Evolutionary conservation across 1,140 invertebrate species (phyloP).

Genomic region (Brachionus sp.): DNA sequence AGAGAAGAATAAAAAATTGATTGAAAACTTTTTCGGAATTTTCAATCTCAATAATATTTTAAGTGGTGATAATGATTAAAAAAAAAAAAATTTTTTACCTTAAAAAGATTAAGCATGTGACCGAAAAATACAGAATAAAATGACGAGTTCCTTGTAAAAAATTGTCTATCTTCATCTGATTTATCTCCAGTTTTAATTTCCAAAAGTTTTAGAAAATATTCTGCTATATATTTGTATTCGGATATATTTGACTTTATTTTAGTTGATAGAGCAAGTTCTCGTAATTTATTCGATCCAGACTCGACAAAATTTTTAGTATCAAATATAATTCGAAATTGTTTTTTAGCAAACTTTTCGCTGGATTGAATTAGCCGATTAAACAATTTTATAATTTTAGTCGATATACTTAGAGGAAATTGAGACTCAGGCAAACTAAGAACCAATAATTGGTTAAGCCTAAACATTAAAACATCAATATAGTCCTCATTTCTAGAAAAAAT

Average conservation of each 20-base stretch:
- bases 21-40: no score
- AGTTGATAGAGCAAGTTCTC: background rate
- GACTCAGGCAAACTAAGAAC: background rate
- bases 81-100: background rate
- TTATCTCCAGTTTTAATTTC: background rate
- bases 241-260: background rate
- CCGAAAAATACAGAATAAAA: constrained; percentile 9
- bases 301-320: constrained; percentile 22
- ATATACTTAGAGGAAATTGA: background rate
- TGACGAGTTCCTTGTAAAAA: background rate
- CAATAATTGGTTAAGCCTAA: constrained; percentile 25
- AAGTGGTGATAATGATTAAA: no score
- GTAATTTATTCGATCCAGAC: constrained; percentile 6
- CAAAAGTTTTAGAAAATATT: background rate
- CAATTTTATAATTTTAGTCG: background rate
- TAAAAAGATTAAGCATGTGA: constrained; percentile 11
- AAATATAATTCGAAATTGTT: constrained; percentile 7
- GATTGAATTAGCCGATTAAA: background rate
- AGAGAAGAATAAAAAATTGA: no score
- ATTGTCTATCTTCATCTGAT: background rate
- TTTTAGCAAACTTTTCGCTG: constrained; percentile 19
- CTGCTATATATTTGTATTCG: background rate
- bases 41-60: no score
- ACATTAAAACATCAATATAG: constrained; percentile 1
- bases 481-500: constrained; percentile 6